phyloP scores from a whole-genome alignment of 2,888 invertebrate genomes.

The Drosophila nr. medialis region DNA sequence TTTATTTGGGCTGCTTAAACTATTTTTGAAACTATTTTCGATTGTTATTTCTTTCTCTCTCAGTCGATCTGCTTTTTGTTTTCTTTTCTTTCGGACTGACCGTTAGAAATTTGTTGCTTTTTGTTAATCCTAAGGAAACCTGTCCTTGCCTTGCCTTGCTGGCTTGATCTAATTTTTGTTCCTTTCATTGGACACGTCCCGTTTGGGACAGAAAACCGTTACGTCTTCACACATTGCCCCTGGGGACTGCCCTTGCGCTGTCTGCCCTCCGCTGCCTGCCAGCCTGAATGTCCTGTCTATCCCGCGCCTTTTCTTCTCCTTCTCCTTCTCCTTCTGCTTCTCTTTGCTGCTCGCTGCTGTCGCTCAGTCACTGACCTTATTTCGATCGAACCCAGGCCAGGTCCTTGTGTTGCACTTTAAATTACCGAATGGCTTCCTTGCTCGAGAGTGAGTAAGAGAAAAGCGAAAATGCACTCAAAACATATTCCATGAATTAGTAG shows the following conservation, averaged over 20 bases:
- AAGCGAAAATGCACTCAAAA: background rate
- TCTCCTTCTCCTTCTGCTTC: constrained; percentile 3
- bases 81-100: constrained; percentile 19
- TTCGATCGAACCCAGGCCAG: constrained; percentile 54
- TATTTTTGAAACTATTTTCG: background rate
- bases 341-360: constrained; percentile 11
- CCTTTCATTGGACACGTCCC: constrained; percentile 56
- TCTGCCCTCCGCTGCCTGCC: constrained; percentile 17
- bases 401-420: constrained; percentile 4
- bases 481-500: background rate
- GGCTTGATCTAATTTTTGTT: constrained; percentile 66
- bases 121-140: constrained; percentile 63
- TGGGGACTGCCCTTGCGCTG: constrained; percentile 30
- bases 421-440: background rate
- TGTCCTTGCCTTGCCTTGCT: constrained; percentile 42
- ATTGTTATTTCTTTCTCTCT: background rate
- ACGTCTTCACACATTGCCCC: constrained; percentile 45
- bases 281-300: constrained; percentile 43
- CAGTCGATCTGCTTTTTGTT: background rate
- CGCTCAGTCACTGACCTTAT: constrained; percentile 74
- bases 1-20: background rate
- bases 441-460: background rate
- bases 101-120: constrained; percentile 41
- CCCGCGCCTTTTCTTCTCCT: background rate
- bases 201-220: constrained; percentile 57